Evolutionary conservation across 2,797 vertebrate species (phyloP), one percentile per base, ranked within the genome.

Genomic region (Pseudochromis fuscus): DNA sequence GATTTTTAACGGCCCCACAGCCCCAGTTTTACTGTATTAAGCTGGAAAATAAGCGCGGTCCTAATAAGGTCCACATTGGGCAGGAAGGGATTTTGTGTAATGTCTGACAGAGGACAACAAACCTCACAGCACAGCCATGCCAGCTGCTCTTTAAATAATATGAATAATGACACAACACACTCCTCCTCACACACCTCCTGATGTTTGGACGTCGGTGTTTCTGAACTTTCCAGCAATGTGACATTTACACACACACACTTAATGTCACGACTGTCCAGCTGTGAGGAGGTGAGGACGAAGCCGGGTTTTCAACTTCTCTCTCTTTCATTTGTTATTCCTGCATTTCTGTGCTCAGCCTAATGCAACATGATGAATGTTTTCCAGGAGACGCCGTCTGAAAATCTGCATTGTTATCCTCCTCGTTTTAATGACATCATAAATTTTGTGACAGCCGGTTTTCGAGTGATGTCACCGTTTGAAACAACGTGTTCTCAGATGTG

Each of bases 341-440:
- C 28, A 28, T 68, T 68, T 63, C 37, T 49, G 0, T 44, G 23
- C 18, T 53, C 56, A 40, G 37, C 42, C 24, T n/a, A n/a, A n/a
- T n/a, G n/a, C n/a, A n/a, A n/a, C n/a, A n/a, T n/a, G n/a, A n/a
- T n/a, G 8, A 7, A 4, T 18, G 7, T 42, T 42, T 7, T n/a
- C 5, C 7, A 35, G 33, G 33, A 35, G 33, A 35, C 13, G 0
- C 33, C 13, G 10, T 35, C 11, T 35, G 33, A 11, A 12, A 35
- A 35, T 35, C 9, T 12, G 13, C 33, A 13, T 12, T 11, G 3
- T 35, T 35, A 35, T 35, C 33, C 10, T 12, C 33, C 33, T 35
- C 7, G n/a, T 35, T 11, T 35, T 11, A 35, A 35, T 35, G 7
- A 35, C 33, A 35, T 35, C 33, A 35, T 13, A n/a, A n/a, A n/a